Evolutionary conservation across 2,113 vertebrate genomes (phyloP), one percentile per base, ranked within the genome.

Genomic region (Syngnathus typhle): DNA sequence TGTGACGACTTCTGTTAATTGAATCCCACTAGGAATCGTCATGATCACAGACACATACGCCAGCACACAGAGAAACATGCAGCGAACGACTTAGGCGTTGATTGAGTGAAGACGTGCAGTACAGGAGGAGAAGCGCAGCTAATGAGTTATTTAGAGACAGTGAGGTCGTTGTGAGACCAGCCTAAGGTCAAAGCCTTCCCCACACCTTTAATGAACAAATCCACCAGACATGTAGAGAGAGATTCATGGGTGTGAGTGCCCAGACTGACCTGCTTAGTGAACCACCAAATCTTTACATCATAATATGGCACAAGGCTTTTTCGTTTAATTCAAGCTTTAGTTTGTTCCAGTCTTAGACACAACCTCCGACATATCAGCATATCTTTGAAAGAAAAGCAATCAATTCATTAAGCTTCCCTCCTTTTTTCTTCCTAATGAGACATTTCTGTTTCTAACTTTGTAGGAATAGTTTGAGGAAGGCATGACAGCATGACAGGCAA

Each of bases 1-100:
- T 88, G 87, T 89, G 82, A 85, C 88, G 87, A 85, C 89, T 88
- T 84, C 81, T 87, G 89, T 90, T 92, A 92, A 90, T 92, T 91
- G 88, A 81, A 89, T 83, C 89, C 80, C 86, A 85, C 85, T 85
- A 87, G 89, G 85, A 89, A 82, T 80, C 69, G 82, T 88, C 79
- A 89, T 90, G 89, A 91, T 88, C 82, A 88, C 76, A 52, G 82
- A 38, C 64, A 21, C 75, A 81, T 38, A 16, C 67, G 78, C 72
- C 2, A 66, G 73, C 73, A 82, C 71, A 78, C 65, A 81, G 65
- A 72, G 66, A 79, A 41, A 82, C 74, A 79, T 74, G 81, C 54
- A 78, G 76, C 75, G 74, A 65, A 81, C 77, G 84, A 82, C 52
- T 75, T 68, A 69, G 70, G 54, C 10, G 3, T 41, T 74, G 75